These are phyloP conservation scores for Abrostola triplasia DNA, from an alignment of 2,888 invertebrate genomes.

Conservation along the genomic window DNA sequence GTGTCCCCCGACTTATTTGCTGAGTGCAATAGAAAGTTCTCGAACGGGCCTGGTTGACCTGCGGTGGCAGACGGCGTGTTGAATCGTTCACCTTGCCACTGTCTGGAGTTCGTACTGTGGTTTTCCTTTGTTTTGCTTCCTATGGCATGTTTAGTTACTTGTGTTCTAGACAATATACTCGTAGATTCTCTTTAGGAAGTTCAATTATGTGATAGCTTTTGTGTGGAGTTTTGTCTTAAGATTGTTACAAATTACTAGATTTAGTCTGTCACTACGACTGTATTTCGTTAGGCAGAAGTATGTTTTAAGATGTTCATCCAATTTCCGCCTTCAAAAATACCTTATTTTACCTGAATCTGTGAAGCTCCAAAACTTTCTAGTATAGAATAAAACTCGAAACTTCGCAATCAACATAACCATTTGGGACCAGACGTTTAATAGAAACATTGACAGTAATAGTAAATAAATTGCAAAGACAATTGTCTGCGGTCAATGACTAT, in stretches of 20 bases:
- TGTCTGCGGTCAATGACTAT: not conserved
- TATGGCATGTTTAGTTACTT: slow-evolving; percentile 35
- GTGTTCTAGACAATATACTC: slow-evolving; percentile 27
- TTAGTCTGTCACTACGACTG: no score
- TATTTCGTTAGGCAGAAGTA: no score
- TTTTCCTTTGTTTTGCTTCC: slow-evolving; percentile 60
- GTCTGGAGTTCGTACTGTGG: slow-evolving; percentile 54
- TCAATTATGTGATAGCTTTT: slow-evolving; percentile 23
- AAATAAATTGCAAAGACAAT: slow-evolving; percentile 3
- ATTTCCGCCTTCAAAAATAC: no score
- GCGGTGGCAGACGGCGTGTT: slow-evolving; percentile 59
- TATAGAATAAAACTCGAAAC: no score
- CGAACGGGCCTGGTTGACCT: slow-evolving; percentile 67
- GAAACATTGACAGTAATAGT: not conserved
- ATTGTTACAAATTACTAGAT: slow-evolving; percentile 1
- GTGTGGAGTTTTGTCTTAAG: slow-evolving; percentile 26
- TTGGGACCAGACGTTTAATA: not conserved
- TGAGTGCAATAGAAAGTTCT: slow-evolving; percentile 78
- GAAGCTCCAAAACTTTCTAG: no score
- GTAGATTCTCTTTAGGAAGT: slow-evolving; percentile 41
- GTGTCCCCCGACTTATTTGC: slow-evolving; percentile 74
- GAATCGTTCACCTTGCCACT: slow-evolving; percentile 67
- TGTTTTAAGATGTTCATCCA: no score
- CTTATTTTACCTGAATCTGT: no score
- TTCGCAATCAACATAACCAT: no score